Conservation (phyloP, 2,888 invertebrate genomes). For the Drosophila meridiana region DNA sequence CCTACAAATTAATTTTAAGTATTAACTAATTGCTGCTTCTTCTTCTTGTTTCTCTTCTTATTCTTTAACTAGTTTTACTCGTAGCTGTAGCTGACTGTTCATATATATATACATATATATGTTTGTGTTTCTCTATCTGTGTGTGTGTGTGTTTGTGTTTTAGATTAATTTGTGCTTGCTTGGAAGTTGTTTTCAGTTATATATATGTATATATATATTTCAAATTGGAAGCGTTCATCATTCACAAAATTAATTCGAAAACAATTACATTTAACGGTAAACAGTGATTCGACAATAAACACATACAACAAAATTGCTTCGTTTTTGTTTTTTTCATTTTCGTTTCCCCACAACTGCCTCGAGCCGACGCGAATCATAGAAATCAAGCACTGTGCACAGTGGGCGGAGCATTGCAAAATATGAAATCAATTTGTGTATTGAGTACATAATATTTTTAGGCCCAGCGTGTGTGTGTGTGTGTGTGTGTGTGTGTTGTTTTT, state of each 20-base stretch:
- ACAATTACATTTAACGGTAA: constrained; percentile 19
- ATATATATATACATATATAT: constrained; percentile 3
- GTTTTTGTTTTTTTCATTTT: background rate
- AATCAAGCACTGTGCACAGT: constrained; percentile 6
- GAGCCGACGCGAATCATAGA: background rate
- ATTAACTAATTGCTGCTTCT: constrained; percentile 20
- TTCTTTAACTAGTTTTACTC: constrained; percentile 10
- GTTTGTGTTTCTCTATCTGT: background rate
- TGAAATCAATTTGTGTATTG: constrained; percentile 3
- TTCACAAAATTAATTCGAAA: constrained; percentile 2
- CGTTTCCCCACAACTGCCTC: background rate
- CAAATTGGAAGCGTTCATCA: constrained; percentile 27
- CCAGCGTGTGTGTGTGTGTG: constrained; percentile 3
- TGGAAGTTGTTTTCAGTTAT: constrained; percentile 9
- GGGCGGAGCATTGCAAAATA: background rate
- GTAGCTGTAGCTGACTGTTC: background rate
- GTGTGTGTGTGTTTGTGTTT: constrained; percentile 6
- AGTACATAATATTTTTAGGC: background rate
- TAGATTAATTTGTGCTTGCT: constrained; percentile 24
- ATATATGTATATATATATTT: background rate
- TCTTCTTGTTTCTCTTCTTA: too few relatives aligned
- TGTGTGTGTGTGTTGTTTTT: background rate
- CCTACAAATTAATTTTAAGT: constrained; percentile 16
- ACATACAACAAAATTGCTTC: constrained; percentile 1
- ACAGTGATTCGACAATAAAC: constrained; percentile 5